Evolutionary conservation across 2,888 invertebrate genomes (phyloP).

Genomic region (Cosmia pyralina): DNA sequence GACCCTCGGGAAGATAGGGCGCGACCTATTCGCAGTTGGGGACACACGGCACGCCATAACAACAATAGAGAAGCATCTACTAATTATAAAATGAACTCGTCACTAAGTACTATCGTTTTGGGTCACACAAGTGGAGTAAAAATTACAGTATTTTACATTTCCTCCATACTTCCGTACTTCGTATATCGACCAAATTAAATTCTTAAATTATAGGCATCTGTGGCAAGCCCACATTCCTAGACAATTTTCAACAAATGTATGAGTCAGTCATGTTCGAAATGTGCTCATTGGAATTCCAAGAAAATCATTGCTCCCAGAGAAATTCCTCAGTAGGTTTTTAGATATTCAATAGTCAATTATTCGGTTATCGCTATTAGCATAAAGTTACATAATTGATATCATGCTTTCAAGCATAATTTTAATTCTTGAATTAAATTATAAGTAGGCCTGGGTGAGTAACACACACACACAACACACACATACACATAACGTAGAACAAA

Average conservation of each 20-base stretch:
- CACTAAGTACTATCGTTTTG: conserved; percentile 14
- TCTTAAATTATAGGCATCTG: background rate
- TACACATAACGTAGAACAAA: background rate
- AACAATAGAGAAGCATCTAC: conserved; percentile 33
- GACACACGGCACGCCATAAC: conserved; percentile 40
- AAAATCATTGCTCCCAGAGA: conserved; percentile 13
- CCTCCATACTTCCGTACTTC: background rate
- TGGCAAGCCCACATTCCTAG: background rate
- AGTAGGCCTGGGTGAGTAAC: background rate
- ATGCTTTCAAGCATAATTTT: background rate
- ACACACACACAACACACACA: no score
- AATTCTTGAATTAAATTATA: background rate
- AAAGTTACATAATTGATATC: conserved; percentile 7
- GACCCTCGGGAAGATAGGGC: conserved; percentile 42
- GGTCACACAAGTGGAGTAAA: conserved; percentile 17
- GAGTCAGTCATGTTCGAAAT: background rate
- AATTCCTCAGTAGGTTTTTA: conserved; percentile 2
- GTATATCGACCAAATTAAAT: background rate
- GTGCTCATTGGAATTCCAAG: conserved; percentile 9
- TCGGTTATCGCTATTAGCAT: conserved; percentile 17
- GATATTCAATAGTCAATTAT: conserved; percentile 18
- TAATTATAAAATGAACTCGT: conserved; percentile 48
- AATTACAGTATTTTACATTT: conserved; percentile 14
- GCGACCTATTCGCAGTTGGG: conserved; percentile 37
- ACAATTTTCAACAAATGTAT: background rate